phyloP scores from a whole-genome alignment of 2,888 invertebrate genomes.

The Ferdinandea cuprea region DNA sequence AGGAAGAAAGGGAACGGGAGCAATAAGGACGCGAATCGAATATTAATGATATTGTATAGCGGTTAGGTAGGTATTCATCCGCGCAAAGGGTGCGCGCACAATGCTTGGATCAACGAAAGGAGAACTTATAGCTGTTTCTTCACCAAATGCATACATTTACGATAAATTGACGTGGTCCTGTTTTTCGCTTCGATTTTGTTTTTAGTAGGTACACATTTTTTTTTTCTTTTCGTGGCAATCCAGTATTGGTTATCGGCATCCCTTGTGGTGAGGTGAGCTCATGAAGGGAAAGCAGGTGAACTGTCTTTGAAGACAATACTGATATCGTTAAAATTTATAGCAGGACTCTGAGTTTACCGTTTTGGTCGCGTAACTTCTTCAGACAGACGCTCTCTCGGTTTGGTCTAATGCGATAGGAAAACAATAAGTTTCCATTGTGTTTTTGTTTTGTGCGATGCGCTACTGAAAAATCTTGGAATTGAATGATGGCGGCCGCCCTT shows the following conservation, averaged over 20 bases:
- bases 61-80: not conserved
- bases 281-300: conserved; percentile 63
- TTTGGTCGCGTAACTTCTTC: conserved; percentile 59
- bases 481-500: conserved; percentile 67
- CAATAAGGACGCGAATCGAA: conserved; percentile 58
- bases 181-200: conserved; percentile 8
- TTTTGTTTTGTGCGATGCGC: conserved; percentile 55
- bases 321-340: conserved; percentile 73
- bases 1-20: conserved; percentile 34
- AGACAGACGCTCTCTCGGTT: conserved; percentile 48
- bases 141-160: conserved; percentile 43
- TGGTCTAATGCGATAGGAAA: conserved; percentile 71
- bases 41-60: conserved; percentile 55
- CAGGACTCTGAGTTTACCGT: conserved; percentile 68
- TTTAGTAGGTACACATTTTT: too few relatives aligned
- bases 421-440: conserved; percentile 71
- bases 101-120: conserved; percentile 5
- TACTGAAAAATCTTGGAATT: conserved; percentile 65
- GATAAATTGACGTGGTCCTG: conserved; percentile 42
- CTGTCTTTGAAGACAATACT: conserved; percentile 69
- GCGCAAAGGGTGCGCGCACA: conserved; percentile 7
- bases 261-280: conserved; percentile 12
- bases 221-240: not conserved
- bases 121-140: not conserved
- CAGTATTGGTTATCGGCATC: conserved; percentile 26